phyloP scores from a whole-genome alignment of 2,888 invertebrate species.

The Athalia circularis region DNA sequence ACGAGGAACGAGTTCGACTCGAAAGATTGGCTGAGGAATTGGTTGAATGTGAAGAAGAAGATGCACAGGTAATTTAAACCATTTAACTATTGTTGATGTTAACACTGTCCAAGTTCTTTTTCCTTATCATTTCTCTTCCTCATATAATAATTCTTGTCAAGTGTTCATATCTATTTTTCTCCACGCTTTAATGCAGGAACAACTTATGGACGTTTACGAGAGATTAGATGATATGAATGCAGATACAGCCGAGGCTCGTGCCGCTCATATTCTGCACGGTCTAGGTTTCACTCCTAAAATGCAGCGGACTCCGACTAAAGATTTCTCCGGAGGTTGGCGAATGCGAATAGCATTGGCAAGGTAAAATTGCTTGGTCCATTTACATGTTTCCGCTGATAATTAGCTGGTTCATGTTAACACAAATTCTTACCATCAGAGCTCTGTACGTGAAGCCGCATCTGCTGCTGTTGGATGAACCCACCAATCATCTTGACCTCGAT shows the following conservation, averaged over 20 bases:
- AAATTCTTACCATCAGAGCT: slow-evolving; percentile 78
- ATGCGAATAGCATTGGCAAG: slow-evolving; percentile 98
- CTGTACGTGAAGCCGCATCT: slow-evolving; percentile 98
- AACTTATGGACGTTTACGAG: slow-evolving; percentile 98
- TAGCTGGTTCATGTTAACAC: neutral
- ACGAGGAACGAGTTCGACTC: slow-evolving; percentile 92
- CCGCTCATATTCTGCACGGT: slow-evolving; percentile 96
- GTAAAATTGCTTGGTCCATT: slow-evolving; percentile 73
- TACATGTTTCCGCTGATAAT: neutral
- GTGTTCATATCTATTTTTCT: slow-evolving; percentile 39
- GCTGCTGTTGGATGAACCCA: slow-evolving; percentile 97
- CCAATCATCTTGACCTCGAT: slow-evolving; percentile 98
- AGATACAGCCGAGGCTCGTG: slow-evolving; percentile 95
- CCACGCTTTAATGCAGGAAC: slow-evolving; percentile 84
- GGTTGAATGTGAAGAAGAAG: slow-evolving; percentile 87
- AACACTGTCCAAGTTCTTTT: neutral
- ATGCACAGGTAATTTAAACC: slow-evolving; percentile 75
- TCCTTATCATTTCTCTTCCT: neutral
- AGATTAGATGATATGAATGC: slow-evolving; percentile 97
- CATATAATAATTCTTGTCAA: slow-evolving; percentile 28
- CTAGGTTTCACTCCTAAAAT: slow-evolving; percentile 93
- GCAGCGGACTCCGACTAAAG: slow-evolving; percentile 91
- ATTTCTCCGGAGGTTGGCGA: slow-evolving; percentile 97
- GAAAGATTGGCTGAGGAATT: slow-evolving; percentile 95
- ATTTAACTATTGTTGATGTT: neutral